A percentile compares a stretch with the other conserved stretches of the same genome.
Evolutionary conservation across 2,797 vertebrate genomes (phyloP).

Genomic region (Myotis daubentonii): DNA sequence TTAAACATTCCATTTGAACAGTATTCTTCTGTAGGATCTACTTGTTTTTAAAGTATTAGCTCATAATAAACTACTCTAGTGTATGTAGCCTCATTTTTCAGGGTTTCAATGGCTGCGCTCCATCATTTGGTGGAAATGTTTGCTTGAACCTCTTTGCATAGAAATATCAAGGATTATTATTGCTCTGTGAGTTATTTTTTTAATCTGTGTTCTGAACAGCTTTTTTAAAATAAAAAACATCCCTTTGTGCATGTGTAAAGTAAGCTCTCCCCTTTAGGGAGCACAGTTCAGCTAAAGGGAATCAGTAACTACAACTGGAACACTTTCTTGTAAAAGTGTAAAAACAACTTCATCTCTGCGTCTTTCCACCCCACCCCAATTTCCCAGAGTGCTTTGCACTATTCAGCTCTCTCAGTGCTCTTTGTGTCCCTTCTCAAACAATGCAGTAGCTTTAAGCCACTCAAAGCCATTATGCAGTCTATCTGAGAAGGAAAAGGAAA

Average conservation of each 20-base stretch:
- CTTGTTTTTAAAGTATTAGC: conserved; percentile 84
- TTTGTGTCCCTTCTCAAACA: conserved; percentile 51
- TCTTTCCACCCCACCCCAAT: conserved; percentile 65
- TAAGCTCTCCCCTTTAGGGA: conserved; percentile 79
- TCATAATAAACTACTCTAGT: conserved; percentile 84
- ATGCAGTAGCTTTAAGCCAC: conserved; percentile 77
- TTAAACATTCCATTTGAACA: conserved; percentile 90
- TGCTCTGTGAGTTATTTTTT: conserved; percentile 80
- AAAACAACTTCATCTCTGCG: conserved; percentile 77
- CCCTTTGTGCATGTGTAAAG: conserved; percentile 75
- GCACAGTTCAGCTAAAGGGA: conserved; percentile 77
- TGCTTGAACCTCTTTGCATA: conserved; percentile 83
- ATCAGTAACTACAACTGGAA: conserved; percentile 84
- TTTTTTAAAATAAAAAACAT: conserved; percentile 41
- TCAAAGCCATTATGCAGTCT: conserved; percentile 74
- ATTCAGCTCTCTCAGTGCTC: conserved; percentile 81
- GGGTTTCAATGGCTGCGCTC: conserved; percentile 80
- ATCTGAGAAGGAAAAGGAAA: conserved; percentile 80
- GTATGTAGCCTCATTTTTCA: conserved; percentile 82
- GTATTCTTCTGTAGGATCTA: conserved; percentile 87
- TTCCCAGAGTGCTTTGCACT: conserved; percentile 84
- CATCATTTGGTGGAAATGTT: conserved; percentile 82
- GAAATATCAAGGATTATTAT: conserved; percentile 81
- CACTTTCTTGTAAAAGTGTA: conserved; percentile 67
- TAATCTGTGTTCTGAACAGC: conserved; percentile 78